Conservation (phyloP, 2,888 invertebrate species). For the Nemoura dubitans region DNA sequence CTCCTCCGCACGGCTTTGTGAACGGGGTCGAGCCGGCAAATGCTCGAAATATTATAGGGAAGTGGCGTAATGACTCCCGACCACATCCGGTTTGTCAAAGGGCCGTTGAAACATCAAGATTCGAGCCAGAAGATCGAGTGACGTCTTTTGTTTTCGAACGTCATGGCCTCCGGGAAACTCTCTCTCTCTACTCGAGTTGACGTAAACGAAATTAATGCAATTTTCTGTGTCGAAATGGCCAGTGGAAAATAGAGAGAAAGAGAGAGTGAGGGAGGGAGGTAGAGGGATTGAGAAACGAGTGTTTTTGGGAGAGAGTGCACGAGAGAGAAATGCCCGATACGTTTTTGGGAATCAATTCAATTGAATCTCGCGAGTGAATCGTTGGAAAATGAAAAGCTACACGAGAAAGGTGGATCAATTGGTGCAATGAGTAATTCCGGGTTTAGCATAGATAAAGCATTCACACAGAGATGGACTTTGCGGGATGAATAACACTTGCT, state of each 20-base stretch:
- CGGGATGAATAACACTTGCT: neutral
- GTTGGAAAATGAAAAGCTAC: constrained; percentile 21
- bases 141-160: constrained; percentile 27
- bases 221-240: constrained; percentile 35
- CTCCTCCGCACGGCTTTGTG: neutral
- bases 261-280: neutral
- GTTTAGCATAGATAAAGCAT: constrained; percentile 33
- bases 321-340: constrained; percentile 23
- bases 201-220: constrained; percentile 38
- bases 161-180: constrained; percentile 25
- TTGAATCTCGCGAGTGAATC: neutral
- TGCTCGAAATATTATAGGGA: constrained; percentile 14
- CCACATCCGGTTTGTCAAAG: constrained; percentile 36
- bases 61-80: constrained; percentile 18
- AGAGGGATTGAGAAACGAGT: neutral
- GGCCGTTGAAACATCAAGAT: constrained; percentile 18
- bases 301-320: neutral
- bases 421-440: constrained; percentile 34
- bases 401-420: constrained; percentile 39
- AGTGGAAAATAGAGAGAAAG: neutral
- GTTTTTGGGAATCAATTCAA: constrained; percentile 26
- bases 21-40: neutral
- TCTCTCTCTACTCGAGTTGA: constrained; percentile 8
- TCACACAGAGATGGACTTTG: neutral
- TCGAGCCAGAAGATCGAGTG: constrained; percentile 15